Evolutionary conservation across 2,888 invertebrate species (phyloP).

Genomic region (Esperia sulphurella): DNA sequence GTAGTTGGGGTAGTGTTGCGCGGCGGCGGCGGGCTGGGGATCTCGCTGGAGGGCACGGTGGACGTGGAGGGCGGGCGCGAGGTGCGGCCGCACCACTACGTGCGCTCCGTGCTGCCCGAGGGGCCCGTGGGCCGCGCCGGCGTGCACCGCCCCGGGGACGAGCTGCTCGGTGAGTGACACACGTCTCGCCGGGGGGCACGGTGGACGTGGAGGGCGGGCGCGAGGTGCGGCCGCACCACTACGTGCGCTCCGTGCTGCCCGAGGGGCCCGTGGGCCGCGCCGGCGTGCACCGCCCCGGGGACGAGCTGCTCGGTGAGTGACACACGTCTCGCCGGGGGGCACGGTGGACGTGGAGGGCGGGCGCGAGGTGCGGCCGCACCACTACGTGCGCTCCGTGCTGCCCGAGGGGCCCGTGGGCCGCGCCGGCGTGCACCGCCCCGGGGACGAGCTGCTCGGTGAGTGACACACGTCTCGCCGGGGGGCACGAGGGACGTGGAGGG

Average conservation of each 20-base stretch:
- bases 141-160: conserved; percentile 94
- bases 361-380: conserved; percentile 97
- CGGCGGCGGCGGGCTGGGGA: conserved; percentile 96
- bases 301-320: conserved; percentile 88
- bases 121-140: conserved; percentile 97
- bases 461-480: conserved; percentile 75
- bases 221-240: conserved; percentile 98
- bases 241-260: conserved; percentile 97
- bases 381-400: conserved; percentile 97
- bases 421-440: conserved; percentile 92
- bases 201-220: conserved; percentile 94
- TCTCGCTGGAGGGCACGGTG: conserved; percentile 98
- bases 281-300: conserved; percentile 92
- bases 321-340: conserved; percentile 94
- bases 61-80: conserved; percentile 99
- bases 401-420: conserved; percentile 98
- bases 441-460: conserved; percentile 92
- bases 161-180: conserved; percentile 82
- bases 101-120: conserved; percentile 97
- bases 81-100: conserved; percentile 98
- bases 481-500: conserved; percentile 85
- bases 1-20: conserved; percentile 74
- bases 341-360: conserved; percentile 99
- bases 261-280: conserved; percentile 98
- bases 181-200: conserved; percentile 89